phyloP scores from a whole-genome alignment of 2,113 vertebrate genomes.

The Halichoerus grypus region DNA sequence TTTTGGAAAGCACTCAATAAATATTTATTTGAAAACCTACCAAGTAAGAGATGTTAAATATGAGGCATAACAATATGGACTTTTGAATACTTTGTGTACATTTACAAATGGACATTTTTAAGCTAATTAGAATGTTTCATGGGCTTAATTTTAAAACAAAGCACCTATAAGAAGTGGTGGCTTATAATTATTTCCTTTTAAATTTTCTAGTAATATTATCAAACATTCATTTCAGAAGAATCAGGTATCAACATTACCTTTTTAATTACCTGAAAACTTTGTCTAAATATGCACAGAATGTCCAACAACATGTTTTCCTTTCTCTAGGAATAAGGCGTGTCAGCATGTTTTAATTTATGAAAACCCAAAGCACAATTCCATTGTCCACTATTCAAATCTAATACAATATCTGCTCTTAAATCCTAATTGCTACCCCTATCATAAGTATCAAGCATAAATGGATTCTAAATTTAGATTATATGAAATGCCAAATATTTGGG shows the following conservation, averaged over 20 bases:
- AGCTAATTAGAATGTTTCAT: not conserved
- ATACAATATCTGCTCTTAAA: not conserved
- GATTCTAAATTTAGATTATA: not conserved
- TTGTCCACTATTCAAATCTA: constrained; percentile 38
- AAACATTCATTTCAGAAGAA: not conserved
- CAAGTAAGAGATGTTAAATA: not conserved
- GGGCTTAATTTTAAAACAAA: not conserved
- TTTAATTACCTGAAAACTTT: not conserved
- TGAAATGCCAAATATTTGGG: constrained; percentile 62
- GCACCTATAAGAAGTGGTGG: not conserved
- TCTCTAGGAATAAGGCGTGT: not conserved
- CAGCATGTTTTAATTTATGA: not conserved
- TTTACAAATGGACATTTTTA: constrained; percentile 18
- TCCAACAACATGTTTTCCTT: not conserved
- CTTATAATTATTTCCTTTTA: not conserved
- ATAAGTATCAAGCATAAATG: not conserved
- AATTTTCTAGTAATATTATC: not conserved
- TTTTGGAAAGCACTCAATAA: not conserved
- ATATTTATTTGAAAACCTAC: not conserved
- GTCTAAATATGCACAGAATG: not conserved
- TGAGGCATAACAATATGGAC: not conserved
- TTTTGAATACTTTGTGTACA: not conserved
- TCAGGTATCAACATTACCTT: not conserved
- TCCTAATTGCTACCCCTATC: not conserved
- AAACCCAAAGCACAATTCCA: not conserved